Percentiles rank a stretch among this genome's conserved stretches.
Conservation (phyloP, 2,797 vertebrate genomes). For the Lepus townsendii region DNA sequence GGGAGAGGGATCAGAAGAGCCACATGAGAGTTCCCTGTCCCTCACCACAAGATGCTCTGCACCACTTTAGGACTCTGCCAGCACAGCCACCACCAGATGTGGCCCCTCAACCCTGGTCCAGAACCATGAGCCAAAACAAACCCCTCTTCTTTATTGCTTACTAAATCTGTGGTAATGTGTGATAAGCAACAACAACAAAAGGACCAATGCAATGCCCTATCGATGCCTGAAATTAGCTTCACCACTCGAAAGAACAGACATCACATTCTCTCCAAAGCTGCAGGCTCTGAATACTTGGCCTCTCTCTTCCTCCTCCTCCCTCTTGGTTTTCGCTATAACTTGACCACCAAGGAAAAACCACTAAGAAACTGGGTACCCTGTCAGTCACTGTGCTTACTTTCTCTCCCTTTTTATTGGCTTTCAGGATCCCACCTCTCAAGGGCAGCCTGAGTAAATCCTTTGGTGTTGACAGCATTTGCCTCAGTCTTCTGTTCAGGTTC, state of each 20-base stretch:
- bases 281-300: not conserved
- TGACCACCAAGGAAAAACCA: not conserved
- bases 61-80: no score
- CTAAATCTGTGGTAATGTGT: no score
- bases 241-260: not conserved
- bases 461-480: not conserved
- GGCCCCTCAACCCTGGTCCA: no score
- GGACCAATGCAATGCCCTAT: not conserved
- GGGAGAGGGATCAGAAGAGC: no score
- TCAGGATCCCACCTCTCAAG: not conserved
- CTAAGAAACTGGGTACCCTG: not conserved
- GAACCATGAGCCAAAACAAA: no score
- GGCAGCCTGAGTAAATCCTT: not conserved
- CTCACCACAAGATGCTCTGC: no score
- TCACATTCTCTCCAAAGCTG: not conserved
- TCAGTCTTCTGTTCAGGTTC: not conserved
- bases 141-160: no score
- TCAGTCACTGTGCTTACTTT: not conserved
- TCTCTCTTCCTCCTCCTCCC: not conserved
- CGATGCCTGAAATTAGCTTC: not conserved
- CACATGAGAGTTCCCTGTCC: no score
- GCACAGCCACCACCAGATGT: no score
- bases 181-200: no score
- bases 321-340: not conserved
- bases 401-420: not conserved